Conservation (phyloP, 1,140 invertebrate genomes). For the Diachasma alloeum region DNA sequence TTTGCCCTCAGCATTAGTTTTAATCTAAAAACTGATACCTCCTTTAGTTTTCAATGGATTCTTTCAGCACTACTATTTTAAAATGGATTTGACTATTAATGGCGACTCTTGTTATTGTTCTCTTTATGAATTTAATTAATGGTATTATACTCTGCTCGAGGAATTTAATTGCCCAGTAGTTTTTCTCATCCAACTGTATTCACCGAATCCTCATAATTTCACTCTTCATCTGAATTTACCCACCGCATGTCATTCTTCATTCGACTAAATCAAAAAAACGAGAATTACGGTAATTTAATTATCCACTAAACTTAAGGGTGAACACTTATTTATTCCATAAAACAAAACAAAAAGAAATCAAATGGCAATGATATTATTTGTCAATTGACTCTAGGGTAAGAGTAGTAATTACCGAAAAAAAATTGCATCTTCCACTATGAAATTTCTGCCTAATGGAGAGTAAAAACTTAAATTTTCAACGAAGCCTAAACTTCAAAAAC, state of each 20-base stretch:
- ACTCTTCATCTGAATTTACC: background rate
- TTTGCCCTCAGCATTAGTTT: no score
- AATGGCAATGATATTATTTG: background rate
- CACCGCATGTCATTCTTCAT: background rate
- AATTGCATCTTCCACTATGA: background rate
- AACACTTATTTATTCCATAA: slow-evolving; percentile 2
- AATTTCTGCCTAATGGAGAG: background rate
- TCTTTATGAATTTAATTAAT: background rate
- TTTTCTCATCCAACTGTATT: background rate
- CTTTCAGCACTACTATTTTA: background rate
- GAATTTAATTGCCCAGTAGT: background rate
- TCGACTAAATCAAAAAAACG: background rate
- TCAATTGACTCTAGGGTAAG: background rate
- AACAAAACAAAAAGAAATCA: background rate
- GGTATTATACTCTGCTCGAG: background rate
- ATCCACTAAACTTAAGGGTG: background rate
- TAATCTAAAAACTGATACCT: no score
- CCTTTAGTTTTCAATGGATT: no score
- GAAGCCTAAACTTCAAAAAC: background rate
- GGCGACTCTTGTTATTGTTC: background rate
- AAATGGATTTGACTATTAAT: background rate
- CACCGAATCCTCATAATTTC: background rate
- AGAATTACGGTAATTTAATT: background rate
- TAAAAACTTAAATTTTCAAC: background rate
- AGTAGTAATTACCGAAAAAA: background rate